Conservation (phyloP, 2,888 invertebrate species). For the Pycnomerus fuliginosus region DNA sequence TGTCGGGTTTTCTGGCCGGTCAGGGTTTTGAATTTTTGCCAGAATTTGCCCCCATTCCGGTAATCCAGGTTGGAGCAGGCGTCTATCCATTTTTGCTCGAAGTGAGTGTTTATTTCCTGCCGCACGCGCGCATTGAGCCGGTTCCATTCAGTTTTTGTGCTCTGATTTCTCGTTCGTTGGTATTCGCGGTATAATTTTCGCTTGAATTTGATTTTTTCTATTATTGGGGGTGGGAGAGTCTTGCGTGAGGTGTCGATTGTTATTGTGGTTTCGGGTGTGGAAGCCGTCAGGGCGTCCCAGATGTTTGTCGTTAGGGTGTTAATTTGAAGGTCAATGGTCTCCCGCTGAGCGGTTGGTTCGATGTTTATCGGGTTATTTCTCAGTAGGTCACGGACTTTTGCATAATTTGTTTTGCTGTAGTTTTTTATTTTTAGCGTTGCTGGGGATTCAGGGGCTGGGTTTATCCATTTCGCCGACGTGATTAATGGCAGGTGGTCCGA, state of each 20-base stretch:
- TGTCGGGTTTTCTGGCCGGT: background rate
- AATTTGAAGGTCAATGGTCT: background rate
- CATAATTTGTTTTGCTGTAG: background rate
- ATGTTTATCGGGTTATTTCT: background rate
- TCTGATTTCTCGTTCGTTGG: background rate
- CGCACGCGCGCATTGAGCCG: background rate
- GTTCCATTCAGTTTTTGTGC: background rate
- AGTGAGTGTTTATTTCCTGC: background rate
- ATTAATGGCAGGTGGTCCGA: conserved; percentile 1
- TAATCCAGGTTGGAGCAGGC: background rate
- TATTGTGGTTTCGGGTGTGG: background rate
- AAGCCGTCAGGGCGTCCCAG: background rate
- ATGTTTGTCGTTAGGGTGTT: background rate
- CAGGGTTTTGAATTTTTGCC: background rate
- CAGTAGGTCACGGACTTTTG: background rate
- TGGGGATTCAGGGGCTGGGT: no score
- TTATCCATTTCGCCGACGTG: background rate
- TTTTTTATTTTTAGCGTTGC: no score
- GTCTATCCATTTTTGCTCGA: background rate
- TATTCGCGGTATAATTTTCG: background rate
- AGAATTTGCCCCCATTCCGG: background rate
- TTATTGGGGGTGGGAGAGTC: background rate
- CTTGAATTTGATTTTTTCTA: background rate
- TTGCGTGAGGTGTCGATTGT: background rate
- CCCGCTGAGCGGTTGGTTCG: background rate